phyloP scores from a whole-genome alignment of 2,888 invertebrate species.

The Nemotelus nigrinus region DNA sequence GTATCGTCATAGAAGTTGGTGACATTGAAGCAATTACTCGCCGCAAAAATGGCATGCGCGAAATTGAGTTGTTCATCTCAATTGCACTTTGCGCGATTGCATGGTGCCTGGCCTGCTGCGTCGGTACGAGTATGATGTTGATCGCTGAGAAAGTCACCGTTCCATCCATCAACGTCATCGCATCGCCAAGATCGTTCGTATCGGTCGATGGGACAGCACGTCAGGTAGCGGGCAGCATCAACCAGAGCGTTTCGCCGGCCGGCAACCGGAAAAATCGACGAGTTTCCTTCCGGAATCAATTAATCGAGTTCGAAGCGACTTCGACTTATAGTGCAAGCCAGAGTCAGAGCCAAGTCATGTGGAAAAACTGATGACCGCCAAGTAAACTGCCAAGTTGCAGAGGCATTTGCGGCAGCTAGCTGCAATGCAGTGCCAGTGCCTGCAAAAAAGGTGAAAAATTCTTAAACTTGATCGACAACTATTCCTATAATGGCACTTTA shows the following conservation, averaged over 20 bases:
- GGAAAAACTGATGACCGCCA: too few species aligned
- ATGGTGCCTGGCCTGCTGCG: too few species aligned
- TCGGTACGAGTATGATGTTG: too few species aligned
- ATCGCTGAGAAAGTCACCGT: constrained; percentile 25
- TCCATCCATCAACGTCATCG: neutral
- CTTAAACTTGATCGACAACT: constrained; percentile 25
- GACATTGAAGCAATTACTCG: constrained; percentile 15
- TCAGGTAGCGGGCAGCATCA: neutral
- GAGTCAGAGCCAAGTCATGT: too few species aligned
- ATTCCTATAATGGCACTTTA: constrained; percentile 2
- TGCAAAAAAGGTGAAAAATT: constrained; percentile 34
- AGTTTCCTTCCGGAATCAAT: constrained; percentile 65
- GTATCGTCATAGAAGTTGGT: neutral
- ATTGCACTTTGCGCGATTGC: too few species aligned
- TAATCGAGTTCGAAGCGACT: constrained; percentile 51
- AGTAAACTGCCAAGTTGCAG: neutral
- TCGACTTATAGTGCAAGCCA: neutral
- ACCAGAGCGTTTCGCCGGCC: constrained; percentile 39
- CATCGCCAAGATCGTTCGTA: neutral
- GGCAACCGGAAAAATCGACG: constrained; percentile 24
- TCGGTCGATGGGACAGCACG: neutral
- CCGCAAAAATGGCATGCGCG: constrained; percentile 18
- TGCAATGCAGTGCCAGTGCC: neutral
- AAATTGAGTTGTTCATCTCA: constrained; percentile 34
- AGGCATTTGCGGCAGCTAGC: neutral